A percentile compares a stretch with the other conserved stretches of the same genome.
Conservation (phyloP, 2,113 vertebrate genomes). For the Pangasianodon hypophthalmus region DNA sequence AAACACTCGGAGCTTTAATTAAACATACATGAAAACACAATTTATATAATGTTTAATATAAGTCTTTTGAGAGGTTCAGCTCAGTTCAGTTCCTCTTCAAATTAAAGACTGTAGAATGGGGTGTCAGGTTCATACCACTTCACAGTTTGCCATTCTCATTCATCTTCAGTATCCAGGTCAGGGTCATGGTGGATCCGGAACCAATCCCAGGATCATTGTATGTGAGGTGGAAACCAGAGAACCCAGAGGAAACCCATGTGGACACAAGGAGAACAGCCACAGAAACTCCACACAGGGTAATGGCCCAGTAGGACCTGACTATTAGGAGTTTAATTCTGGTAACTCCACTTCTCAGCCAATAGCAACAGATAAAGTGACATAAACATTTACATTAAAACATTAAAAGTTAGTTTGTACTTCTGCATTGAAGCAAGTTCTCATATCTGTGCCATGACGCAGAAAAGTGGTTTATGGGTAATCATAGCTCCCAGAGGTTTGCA, state of each 20-base stretch:
- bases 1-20: conserved; percentile 42
- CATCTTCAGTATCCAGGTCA: too few relatives aligned
- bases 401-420: background rate
- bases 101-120: background rate
- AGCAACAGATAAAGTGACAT: too few relatives aligned
- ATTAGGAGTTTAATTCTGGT: background rate
- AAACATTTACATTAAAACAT: background rate
- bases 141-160: background rate
- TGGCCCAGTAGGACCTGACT: background rate
- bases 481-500: background rate
- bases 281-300: background rate
- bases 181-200: background rate
- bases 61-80: background rate
- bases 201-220: background rate
- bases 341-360: background rate
- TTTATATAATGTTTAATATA: background rate
- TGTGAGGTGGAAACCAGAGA: background rate
- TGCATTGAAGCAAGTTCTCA: too few relatives aligned
- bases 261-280: background rate
- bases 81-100: background rate
- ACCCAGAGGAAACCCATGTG: background rate
- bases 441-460: background rate
- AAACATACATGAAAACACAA: conserved; percentile 23
- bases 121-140: background rate
- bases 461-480: background rate